phyloP scores from a whole-genome alignment of 2,113 vertebrate genomes.

The Neogale vison region DNA sequence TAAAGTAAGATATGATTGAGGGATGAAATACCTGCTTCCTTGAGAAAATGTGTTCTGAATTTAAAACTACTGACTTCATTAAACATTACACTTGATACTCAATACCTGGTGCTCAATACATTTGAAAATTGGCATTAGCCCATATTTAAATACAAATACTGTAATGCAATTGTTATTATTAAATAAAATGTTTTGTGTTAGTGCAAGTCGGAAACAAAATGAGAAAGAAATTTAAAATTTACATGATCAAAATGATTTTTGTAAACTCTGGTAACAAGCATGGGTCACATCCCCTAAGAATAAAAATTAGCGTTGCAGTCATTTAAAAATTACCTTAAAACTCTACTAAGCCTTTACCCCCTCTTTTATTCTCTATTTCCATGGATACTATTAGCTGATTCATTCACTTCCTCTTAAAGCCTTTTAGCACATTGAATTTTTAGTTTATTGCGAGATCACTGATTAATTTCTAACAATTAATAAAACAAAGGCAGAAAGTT shows the following conservation, averaged over 20 bases:
- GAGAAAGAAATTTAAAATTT: constrained; percentile 38
- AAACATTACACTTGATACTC: constrained; percentile 6
- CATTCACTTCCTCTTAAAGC: constrained; percentile 46
- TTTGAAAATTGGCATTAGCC: not conserved
- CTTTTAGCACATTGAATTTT: constrained; percentile 59
- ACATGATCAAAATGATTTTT: constrained; percentile 25
- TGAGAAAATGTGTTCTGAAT: constrained; percentile 17
- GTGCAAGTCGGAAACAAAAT: constrained; percentile 19
- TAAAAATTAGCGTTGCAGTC: constrained; percentile 5
- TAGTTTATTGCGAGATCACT: constrained; percentile 49
- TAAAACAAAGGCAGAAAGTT: constrained; percentile 34
- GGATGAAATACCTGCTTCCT: not conserved
- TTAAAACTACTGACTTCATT: constrained; percentile 26
- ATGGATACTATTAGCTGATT: constrained; percentile 36
- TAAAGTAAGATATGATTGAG: constrained; percentile 35
- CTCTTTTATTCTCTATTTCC: constrained; percentile 18
- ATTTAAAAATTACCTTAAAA: not conserved
- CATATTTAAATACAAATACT: constrained; percentile 43
- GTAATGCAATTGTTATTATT: not conserved
- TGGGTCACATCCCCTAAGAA: constrained; percentile 22
- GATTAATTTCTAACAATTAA: constrained; percentile 50
- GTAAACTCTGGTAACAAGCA: not conserved
- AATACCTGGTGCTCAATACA: not conserved
- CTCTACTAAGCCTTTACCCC: not conserved
- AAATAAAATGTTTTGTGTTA: not conserved